Base-by-base conservation (phyloP, 2,113 vertebrate genomes). In the Melanocharis versteri region DNA sequence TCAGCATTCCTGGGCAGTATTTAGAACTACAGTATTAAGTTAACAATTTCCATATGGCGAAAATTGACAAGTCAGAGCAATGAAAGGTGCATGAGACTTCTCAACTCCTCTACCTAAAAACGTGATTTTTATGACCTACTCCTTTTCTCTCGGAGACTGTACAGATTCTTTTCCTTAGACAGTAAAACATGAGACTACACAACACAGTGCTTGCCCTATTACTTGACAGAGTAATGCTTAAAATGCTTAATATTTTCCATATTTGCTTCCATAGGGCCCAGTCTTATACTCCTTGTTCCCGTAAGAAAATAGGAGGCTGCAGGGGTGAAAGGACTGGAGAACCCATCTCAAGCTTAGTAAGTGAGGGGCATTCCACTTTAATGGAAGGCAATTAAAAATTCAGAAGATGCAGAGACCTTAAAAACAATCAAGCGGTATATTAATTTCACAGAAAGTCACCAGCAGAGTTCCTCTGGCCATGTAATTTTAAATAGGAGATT, bases 1-100 rank as follows among this genome's bases (percentile, higher is more conserved):
- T 93, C 89, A 78, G 72, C 90, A 79, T 96, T 92, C 93, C 86
- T 78, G 79, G 66, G 68, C 68, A 93, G 79, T 95, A 77, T 94
- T 97, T 94, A 92, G 85, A 87, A 85, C 78, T 86, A 91, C 92
- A 95, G 53, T 64, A 82, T 85, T 50, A 87, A 58, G 70, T 73
- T 97, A 97, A 97, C 96, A 93, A 95, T 97, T 97, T 97, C 97
- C 98, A 97, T 86, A 95, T 97, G 97, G 92, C 0, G 22, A 96
- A 97, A 97, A 96, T 91, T 87, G 96, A 96, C 96, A 94, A 87
- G 76, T 95, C 89, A 94, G 51, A 89, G 70, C 90, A 96, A 37
- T 76, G 58, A 96, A 94, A 70, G 40, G 84, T 90, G 81, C 72
- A n/a, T 72, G 78, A 78, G 80, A 60, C 72, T 90, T 86, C 65